Base-by-base conservation (phyloP, 1,140 invertebrate species). In the Penaeus chinensis region DNA sequence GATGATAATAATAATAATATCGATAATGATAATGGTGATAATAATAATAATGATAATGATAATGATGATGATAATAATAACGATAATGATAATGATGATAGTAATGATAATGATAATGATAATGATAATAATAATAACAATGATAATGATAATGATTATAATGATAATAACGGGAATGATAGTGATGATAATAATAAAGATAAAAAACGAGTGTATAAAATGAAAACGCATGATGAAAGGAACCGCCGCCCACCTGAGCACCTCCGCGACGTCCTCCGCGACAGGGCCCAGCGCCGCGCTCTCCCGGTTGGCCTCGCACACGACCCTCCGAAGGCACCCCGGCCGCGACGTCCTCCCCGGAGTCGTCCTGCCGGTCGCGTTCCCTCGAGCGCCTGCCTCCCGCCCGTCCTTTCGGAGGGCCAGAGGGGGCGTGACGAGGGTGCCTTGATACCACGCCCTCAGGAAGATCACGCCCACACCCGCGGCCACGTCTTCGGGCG, bases 251-350 rank as follows among this genome's bases (percentile, higher is more conserved):
- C 16, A 89, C 87, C 87, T 89, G 37, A 89, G 54, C 20, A 89
- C 87, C 54, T 89, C 87, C 10, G 84, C 87, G 27, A 89, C 63
- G 27, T 84, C 74, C 24, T 63, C 20, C 0, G 66, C 87, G 1
- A 89, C 76, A 5, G 8, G 3, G 10, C 87, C 87, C 24, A 89
- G 32, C 54, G 11, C 42, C 18, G 27, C 63, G 60, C 87, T 82
- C 18, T 32, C 69, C 76, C 37, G 32, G 54, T 85, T 85, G 10
- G 87, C 87, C 47, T 89, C 82, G 32, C 87, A 89, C 18, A 84
- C 18, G 13, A 60, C 71, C 71, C 37, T 83, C 82, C 37, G 5
- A 3, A 76, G 19, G n/a, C 74, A 65, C 82, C 19, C 69, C 7
- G 65, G 27, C 19, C 63, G 4, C 19, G 18, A n/a, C 18, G 37